phyloP scores from a whole-genome alignment of 1,140 invertebrate genomes.

The Aplysia californica region DNA sequence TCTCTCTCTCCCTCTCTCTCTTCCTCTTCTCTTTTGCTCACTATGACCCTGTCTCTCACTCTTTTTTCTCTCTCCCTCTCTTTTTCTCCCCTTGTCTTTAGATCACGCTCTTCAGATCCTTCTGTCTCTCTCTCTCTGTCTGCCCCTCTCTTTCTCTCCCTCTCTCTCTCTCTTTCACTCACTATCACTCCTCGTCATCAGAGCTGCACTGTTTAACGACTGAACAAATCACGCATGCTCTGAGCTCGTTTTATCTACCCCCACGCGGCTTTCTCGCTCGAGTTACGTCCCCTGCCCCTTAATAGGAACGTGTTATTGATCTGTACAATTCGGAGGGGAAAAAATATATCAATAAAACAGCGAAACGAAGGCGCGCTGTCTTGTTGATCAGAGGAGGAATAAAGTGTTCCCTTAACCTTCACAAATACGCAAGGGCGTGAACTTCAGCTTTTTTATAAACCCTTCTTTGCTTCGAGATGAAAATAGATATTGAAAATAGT shows the following conservation, averaged over 20 bases:
- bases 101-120: not conserved
- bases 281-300: not conserved
- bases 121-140: not conserved
- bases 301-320: not conserved
- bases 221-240: not conserved
- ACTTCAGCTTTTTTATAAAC: no score
- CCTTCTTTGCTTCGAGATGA: no score
- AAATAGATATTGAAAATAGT: no score
- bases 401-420: no score
- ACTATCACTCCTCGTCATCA: not conserved
- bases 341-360: no score
- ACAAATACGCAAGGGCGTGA: no score
- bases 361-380: no score
- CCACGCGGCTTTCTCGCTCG: no score
- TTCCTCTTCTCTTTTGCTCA: not conserved
- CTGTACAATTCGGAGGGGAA: not conserved
- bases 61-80: not conserved
- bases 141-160: not conserved
- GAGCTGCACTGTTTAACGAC: not conserved
- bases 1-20: not conserved
- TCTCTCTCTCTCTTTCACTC: not conserved
- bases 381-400: no score
- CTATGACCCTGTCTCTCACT: not conserved
- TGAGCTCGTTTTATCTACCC: not conserved
- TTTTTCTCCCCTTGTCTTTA: not conserved